phyloP scores from a whole-genome alignment of 2,113 vertebrate genomes.

The Vulpes vulpes region DNA sequence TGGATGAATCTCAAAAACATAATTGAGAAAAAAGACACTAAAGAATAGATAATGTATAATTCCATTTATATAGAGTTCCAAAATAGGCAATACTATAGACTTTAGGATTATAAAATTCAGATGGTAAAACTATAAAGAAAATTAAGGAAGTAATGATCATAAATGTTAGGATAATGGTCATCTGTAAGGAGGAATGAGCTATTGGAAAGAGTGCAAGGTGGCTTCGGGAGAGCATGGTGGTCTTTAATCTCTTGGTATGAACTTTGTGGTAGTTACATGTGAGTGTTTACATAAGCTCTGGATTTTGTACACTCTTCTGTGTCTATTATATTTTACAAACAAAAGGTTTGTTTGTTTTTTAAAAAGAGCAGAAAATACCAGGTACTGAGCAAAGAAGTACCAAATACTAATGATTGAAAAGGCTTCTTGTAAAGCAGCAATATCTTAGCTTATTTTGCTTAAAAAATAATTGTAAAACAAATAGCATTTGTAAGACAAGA shows the following conservation, averaged over 20 bases:
- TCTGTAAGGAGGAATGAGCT: not conserved
- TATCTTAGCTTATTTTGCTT: not conserved
- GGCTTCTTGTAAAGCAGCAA: not conserved
- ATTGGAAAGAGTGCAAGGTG: not conserved
- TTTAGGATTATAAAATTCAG: not conserved
- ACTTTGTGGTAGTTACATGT: not conserved
- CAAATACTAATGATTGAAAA: not conserved
- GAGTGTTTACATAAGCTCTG: not conserved
- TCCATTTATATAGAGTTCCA: not conserved
- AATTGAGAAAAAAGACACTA: not conserved
- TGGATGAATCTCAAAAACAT: not conserved
- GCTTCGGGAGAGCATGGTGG: not conserved
- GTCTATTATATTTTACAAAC: not conserved
- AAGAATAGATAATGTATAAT: not conserved
- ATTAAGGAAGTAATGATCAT: not conserved
- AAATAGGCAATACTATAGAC: not conserved
- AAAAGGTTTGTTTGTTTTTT: too few relatives aligned
- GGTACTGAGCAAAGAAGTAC: not conserved
- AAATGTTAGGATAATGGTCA: not conserved
- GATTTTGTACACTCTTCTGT: not conserved
- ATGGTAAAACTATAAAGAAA: not conserved
- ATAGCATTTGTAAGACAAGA: not conserved
- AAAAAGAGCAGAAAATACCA: not conserved
- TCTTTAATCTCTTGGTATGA: not conserved
- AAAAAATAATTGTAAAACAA: conserved; percentile 46